Percentiles rank a stretch among this genome's conserved stretches.
These are phyloP conservation scores for Rotaria magnacalcarata DNA, from an alignment of 2,888 invertebrate species.

Conservation along the genomic window DNA sequence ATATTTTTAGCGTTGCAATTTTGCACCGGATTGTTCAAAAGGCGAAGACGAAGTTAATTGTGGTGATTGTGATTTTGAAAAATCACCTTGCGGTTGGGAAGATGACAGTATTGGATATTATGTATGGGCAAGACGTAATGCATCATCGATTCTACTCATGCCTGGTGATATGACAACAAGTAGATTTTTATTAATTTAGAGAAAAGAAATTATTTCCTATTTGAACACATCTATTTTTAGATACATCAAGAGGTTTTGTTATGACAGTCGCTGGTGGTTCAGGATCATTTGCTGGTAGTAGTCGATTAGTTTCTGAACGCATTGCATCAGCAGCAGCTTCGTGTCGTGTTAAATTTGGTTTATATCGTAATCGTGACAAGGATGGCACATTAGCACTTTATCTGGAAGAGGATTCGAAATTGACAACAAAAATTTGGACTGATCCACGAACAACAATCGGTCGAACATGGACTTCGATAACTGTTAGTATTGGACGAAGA, in stretches of 20 bases:
- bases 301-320: slow-evolving; percentile 1
- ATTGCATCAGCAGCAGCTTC: not conserved
- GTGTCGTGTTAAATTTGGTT: not conserved
- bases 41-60: slow-evolving; percentile 47
- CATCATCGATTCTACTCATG: not conserved
- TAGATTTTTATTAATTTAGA: not conserved
- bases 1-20: slow-evolving; percentile 43
- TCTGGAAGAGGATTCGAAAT: not conserved
- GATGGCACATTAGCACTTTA: slow-evolving; percentile 8
- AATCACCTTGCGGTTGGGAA: slow-evolving; percentile 42
- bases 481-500: slow-evolving; percentile 3
- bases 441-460: not conserved
- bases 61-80: slow-evolving; percentile 53
- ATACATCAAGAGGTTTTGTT: not conserved
- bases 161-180: slow-evolving; percentile 35
- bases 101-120: slow-evolving; percentile 43
- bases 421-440: not conserved
- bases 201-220: no score
- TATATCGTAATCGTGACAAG: not conserved
- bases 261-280: not conserved
- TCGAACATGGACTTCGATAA: not conserved
- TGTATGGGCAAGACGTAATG: slow-evolving; percentile 36
- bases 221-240: not conserved
- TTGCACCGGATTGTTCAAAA: slow-evolving; percentile 46
- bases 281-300: slow-evolving; percentile 32